Conservation (phyloP, 2,888 invertebrate genomes). For the Brassicogethes aeneus region DNA sequence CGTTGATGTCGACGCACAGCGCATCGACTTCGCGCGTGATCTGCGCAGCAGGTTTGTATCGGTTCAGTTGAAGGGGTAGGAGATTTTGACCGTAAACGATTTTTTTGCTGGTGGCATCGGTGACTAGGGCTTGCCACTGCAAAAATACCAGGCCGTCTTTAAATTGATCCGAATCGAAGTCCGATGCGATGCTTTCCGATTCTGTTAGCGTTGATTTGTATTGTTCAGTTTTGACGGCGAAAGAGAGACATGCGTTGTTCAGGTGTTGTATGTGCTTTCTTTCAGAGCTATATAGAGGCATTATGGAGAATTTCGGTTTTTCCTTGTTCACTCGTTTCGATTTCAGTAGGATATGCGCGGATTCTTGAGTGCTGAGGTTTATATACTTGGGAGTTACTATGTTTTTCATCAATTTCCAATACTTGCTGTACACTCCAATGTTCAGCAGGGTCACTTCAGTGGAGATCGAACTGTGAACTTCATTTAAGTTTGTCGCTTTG, state of each 20-base stretch:
- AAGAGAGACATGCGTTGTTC: slow-evolving; percentile 39
- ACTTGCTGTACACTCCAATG: slow-evolving; percentile 51
- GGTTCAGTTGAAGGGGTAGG: slow-evolving; percentile 50
- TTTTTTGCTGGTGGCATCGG: slow-evolving; percentile 46
- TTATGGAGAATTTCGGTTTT: slow-evolving; percentile 33
- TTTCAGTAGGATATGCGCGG: slow-evolving; percentile 46
- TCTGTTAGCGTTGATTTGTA: no score
- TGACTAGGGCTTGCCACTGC: slow-evolving; percentile 36
- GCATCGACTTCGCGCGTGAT: background rate
- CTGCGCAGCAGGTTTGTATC: slow-evolving; percentile 33
- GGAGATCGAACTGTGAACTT: slow-evolving; percentile 50
- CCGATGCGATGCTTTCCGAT: slow-evolving; percentile 29
- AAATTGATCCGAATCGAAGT: slow-evolving; percentile 25
- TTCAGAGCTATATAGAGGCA: slow-evolving; percentile 30
- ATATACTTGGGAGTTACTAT: slow-evolving; percentile 33
- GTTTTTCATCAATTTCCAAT: slow-evolving; percentile 46
- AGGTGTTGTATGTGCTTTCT: slow-evolving; percentile 23
- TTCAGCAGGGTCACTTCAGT: slow-evolving; percentile 50
- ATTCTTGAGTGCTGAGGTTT: slow-evolving; percentile 44
- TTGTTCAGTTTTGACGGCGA: slow-evolving; percentile 39
- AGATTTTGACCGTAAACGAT: slow-evolving; percentile 62
- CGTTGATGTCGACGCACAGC: slow-evolving; percentile 19
- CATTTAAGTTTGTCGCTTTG: slow-evolving; percentile 60
- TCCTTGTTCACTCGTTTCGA: slow-evolving; percentile 32
- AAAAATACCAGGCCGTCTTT: slow-evolving; percentile 34